Percentiles rank a stretch among this genome's conserved stretches.
Evolutionary conservation across 2,797 vertebrate species (phyloP).

Genomic region (Tangara arthus): DNA sequence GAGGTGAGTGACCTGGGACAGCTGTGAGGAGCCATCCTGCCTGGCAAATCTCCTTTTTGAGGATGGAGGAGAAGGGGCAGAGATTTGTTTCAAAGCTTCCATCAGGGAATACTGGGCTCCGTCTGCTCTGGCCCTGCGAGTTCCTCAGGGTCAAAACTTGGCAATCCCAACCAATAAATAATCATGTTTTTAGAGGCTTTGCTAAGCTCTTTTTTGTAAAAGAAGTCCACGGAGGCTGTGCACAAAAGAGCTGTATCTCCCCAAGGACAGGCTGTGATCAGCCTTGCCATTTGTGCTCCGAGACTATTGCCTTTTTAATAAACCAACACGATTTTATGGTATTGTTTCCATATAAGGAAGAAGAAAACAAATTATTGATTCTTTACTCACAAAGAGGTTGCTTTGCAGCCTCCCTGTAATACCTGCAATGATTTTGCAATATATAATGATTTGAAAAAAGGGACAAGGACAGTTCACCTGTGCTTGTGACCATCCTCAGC

Average conservation of each 20-base stretch:
- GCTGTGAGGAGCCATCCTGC: neutral
- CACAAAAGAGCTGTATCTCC: neutral
- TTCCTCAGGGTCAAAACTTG: neutral
- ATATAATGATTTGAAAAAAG: neutral
- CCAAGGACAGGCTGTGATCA: neutral
- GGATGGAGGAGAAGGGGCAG: neutral
- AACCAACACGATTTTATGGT: neutral
- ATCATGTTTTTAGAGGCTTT: neutral
- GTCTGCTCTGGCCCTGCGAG: neutral
- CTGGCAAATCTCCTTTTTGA: neutral
- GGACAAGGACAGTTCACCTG: neutral
- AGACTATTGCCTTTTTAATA: neutral
- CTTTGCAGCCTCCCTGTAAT: neutral
- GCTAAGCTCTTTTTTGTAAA: neutral
- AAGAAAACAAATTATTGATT: conserved; percentile 30
- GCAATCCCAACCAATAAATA: neutral
- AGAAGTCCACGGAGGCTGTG: neutral
- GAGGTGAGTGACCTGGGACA: neutral
- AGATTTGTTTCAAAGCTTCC: neutral
- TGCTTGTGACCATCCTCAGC: neutral
- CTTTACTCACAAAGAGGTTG: neutral
- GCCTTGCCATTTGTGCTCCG: neutral
- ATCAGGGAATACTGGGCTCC: fast-evolving
- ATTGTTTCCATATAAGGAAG: neutral
- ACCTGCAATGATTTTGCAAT: neutral